Conservation (phyloP, 1,140 invertebrate genomes). For the Scaptodrosophila lebanonensis region DNA sequence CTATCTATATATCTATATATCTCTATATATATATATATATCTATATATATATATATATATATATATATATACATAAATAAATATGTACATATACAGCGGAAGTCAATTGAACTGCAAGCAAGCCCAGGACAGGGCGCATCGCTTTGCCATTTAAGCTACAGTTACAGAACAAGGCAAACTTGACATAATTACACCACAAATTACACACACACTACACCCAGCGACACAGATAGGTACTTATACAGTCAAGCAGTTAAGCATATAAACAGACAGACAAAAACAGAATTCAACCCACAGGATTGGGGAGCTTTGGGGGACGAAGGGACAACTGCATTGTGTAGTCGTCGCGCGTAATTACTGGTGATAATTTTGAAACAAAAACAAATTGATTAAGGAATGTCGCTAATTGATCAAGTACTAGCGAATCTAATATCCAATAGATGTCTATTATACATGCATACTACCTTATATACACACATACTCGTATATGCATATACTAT, state of each 20-base stretch:
- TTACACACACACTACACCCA: constrained; percentile 58
- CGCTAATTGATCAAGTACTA: constrained; percentile 37
- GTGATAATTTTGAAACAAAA: constrained; percentile 66
- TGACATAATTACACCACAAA: constrained; percentile 72
- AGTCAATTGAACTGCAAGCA: no score
- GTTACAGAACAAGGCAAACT: constrained; percentile 41
- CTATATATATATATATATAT: no score
- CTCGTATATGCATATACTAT: constrained; percentile 11
- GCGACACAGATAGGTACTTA: no score
- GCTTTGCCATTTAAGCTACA: constrained; percentile 44
- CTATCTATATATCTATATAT: no score
- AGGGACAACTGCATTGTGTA: constrained; percentile 73
- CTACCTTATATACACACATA: constrained; percentile 31
- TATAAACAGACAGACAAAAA: constrained; percentile 38
- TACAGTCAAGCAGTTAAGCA: constrained; percentile 31
- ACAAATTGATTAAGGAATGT: constrained; percentile 26
- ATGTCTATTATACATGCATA: constrained; percentile 61
- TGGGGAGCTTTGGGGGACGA: constrained; percentile 40
- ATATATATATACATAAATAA: constrained; percentile 16
- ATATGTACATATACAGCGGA: no score
- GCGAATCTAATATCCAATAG: constrained; percentile 67
- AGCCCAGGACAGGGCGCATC: no score
- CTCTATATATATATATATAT: no score
- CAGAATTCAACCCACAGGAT: constrained; percentile 41
- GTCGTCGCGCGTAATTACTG: constrained; percentile 72